Conservation (phyloP, 2,797 vertebrate genomes). For the Sebastolobus alascanus region DNA sequence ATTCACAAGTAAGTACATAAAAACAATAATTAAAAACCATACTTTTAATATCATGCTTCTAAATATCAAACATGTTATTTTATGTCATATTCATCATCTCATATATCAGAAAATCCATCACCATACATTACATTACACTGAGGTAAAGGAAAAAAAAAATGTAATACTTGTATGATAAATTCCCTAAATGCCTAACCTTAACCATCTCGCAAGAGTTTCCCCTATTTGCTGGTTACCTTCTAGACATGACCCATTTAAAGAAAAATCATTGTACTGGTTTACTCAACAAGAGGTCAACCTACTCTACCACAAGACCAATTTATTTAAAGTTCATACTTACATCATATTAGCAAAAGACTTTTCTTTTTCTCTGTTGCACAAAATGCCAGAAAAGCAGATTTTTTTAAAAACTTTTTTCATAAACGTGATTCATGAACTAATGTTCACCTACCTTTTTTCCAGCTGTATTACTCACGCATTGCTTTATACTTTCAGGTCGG, state of each 20-base stretch:
- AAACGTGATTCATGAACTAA: neutral
- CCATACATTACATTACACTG: no score
- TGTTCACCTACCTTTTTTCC: neutral
- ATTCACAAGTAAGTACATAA: no score
- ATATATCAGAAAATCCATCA: no score
- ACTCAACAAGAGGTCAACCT: neutral
- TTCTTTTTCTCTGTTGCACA: neutral
- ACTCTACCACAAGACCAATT: neutral
- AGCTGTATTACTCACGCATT: slow-evolving; percentile 4
- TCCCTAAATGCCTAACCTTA: no score
- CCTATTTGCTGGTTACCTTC: no score
- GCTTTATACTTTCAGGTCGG: slow-evolving; percentile 65
- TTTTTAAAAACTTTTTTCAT: neutral
- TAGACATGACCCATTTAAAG: neutral
- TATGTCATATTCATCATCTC: no score
- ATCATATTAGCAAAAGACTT: neutral
- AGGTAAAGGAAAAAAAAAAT: no score
- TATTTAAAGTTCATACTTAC: neutral
- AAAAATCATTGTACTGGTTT: neutral
- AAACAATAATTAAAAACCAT: no score
- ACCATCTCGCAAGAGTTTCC: no score
- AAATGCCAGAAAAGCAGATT: neutral
- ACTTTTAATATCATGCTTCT: no score
- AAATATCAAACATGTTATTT: no score
- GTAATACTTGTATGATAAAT: no score